phyloP scores from a whole-genome alignment of 2,113 vertebrate species.

The Platycercus adscitus region DNA sequence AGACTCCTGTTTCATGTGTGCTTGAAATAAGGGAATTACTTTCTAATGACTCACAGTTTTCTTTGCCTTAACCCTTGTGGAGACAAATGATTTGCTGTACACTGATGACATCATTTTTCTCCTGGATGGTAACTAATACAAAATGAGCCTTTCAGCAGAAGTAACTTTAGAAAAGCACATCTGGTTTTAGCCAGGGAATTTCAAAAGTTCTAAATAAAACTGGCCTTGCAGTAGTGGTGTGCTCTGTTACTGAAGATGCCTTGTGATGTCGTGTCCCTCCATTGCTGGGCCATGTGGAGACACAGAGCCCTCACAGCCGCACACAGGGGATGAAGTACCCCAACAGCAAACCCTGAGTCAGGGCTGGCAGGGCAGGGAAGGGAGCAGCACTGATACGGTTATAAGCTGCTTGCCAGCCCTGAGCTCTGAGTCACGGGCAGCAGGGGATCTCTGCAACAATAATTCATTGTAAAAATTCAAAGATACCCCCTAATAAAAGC shows the following conservation, averaged over 20 bases:
- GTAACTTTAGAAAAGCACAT: not conserved
- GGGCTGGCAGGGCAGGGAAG: not conserved
- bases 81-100: not conserved
- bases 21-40: conserved; percentile 34
- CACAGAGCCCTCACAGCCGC: not conserved
- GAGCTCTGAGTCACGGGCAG: accelerated
- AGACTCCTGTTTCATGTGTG: conserved; percentile 10
- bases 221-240: not conserved
- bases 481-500: not conserved
- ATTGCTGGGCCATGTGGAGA: accelerated
- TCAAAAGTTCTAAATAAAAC: not conserved
- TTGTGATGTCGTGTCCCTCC: not conserved
- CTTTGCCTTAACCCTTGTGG: conserved; percentile 12
- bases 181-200: not conserved
- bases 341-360: accelerated
- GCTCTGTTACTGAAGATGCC: not conserved
- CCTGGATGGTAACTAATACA: not conserved
- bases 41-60: conserved; percentile 31
- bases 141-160: not conserved
- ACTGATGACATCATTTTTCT: not conserved
- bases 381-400: accelerated
- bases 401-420: not conserved
- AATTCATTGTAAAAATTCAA: not conserved
- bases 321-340: accelerated
- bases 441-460: not conserved